These are phyloP conservation scores for Danio rerio DNA, from an alignment of 2,113 vertebrate genomes.

Conservation along the genomic window GRCz12tu NC_133182.1:22708001-22708500, in stretches of 20 bases:
- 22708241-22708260: slow-evolving; percentile 64
- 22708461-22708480: background rate
- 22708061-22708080: no score
- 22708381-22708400: slow-evolving; percentile 73
- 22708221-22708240: slow-evolving; percentile 44
- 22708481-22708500: slow-evolving; percentile 35
- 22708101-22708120: no score
- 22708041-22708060: no score
- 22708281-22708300: slow-evolving; percentile 39
- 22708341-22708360: slow-evolving; percentile 47
- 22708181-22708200: slow-evolving; percentile 13
- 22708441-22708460: slow-evolving; percentile 58
- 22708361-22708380: slow-evolving; percentile 14
- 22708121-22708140: background rate
- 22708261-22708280: slow-evolving; percentile 66
- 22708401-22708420: slow-evolving; percentile 66
- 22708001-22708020: no score
- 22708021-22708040: no score
- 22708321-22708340: slow-evolving; percentile 61
- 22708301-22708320: slow-evolving; percentile 22
- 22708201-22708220: background rate
- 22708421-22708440: slow-evolving; percentile 57
- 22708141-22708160: background rate
- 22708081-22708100: no score
- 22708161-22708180: background rate